Evolutionary conservation across 2,797 vertebrate genomes (phyloP).

Genomic region (Acanthurus lineatus): DNA sequence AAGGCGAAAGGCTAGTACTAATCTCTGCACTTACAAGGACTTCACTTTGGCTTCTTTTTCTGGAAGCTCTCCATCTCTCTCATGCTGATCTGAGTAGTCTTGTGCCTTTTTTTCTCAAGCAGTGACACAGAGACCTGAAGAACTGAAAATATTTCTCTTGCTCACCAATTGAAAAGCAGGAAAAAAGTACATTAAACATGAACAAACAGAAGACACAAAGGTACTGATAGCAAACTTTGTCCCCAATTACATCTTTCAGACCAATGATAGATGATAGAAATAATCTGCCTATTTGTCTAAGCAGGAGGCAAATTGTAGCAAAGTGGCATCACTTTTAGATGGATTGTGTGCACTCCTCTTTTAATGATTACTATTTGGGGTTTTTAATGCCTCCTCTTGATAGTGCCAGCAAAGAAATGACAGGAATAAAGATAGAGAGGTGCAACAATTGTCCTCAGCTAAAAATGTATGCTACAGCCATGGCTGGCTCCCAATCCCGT

Average conservation of each 20-base stretch:
- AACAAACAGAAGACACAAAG: constrained; percentile 12
- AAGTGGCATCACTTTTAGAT: not conserved
- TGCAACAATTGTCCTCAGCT: not conserved
- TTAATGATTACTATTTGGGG: not conserved
- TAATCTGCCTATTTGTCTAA: too few species aligned
- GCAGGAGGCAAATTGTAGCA: not conserved
- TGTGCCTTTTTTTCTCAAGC: constrained; percentile 37
- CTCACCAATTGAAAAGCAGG: not conserved
- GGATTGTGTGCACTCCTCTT: not conserved
- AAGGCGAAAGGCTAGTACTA: constrained; percentile 52
- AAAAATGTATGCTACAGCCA: not conserved
- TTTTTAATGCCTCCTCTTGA: too few species aligned
- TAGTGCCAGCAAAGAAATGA: not conserved
- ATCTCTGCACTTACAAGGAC: constrained; percentile 45
- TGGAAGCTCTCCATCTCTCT: constrained; percentile 50
- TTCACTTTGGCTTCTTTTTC: constrained; percentile 52
- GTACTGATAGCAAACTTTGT: constrained; percentile 17
- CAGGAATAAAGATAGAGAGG: not conserved
- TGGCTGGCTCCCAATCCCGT: not conserved
- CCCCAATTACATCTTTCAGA: not conserved
- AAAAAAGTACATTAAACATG: constrained; percentile 22
- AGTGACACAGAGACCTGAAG: constrained; percentile 42
- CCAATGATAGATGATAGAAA: too few species aligned
- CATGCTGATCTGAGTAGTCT: constrained; percentile 26
- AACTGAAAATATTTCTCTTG: constrained; percentile 11